Conservation (phyloP, 2,797 vertebrate genomes). For the Enteromius radiatus region DNA sequence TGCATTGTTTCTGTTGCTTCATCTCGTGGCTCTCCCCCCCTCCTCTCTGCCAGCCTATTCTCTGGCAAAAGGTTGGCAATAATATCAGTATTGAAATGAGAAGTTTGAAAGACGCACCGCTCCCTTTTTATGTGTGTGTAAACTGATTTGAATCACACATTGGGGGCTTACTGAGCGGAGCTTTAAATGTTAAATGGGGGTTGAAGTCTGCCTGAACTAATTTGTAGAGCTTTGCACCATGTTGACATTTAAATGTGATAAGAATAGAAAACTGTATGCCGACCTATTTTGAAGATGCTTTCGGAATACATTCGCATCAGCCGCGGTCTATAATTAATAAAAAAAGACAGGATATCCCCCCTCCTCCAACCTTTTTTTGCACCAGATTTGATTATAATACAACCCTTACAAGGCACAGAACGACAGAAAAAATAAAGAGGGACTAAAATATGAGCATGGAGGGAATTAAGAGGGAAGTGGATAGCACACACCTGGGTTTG, state of each 20-base stretch:
- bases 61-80: conserved; percentile 80
- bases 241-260: conserved; percentile 93
- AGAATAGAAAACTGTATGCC: conserved; percentile 89
- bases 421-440: conserved; percentile 66
- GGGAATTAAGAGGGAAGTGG: conserved; percentile 97
- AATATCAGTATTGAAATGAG: conserved; percentile 83
- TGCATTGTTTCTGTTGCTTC: conserved; percentile 84
- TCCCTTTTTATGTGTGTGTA: conserved; percentile 78
- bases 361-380: conserved; percentile 63
- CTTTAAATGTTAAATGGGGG: conserved; percentile 90
- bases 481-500: conserved; percentile 99
- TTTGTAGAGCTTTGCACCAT: conserved; percentile 89
- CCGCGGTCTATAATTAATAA: conserved; percentile 99
- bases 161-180: conserved; percentile 82
- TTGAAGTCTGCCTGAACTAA: conserved; percentile 90
- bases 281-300: conserved; percentile 89
- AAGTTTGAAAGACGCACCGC: conserved; percentile 81
- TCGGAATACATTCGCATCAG: conserved; percentile 85
- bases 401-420: conserved; percentile 93
- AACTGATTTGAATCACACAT: conserved; percentile 86
- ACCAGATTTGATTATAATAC: conserved; percentile 99
- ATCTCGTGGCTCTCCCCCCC: conserved; percentile 60
- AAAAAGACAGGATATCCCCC: conserved; percentile 80
- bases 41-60: conserved; percentile 67
- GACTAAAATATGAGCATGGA: conserved; percentile 87